These are phyloP conservation scores for Thecocarcelia acutangulata DNA, from an alignment of 2,888 invertebrate species.

Conservation along the genomic window DNA sequence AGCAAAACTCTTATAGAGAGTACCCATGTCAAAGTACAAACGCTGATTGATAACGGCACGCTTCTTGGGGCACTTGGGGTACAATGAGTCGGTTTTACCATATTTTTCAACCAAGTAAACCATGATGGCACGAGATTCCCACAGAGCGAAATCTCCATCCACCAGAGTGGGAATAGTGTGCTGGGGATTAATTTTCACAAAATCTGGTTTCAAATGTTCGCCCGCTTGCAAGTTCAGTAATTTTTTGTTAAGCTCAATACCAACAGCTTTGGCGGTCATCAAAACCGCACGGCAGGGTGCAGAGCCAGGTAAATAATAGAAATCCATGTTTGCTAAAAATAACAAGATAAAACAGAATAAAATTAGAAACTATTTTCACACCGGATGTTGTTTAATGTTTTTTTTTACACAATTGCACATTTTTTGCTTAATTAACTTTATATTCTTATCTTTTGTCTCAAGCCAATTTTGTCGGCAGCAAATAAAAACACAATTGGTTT, in stretches of 20 bases:
- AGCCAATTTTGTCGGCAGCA: too few species aligned
- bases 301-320: conserved; percentile 85
- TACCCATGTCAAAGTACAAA: conserved; percentile 89
- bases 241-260: conserved; percentile 85
- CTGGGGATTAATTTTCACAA: conserved; percentile 88
- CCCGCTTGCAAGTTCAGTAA: conserved; percentile 83
- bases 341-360: conserved; percentile 9
- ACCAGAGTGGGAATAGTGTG: conserved; percentile 91
- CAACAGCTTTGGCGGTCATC: conserved; percentile 85
- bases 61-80: conserved; percentile 88
- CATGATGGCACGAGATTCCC: conserved; percentile 92
- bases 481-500: too few species aligned
- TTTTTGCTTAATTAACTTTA: neutral
- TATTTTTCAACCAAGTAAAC: conserved; percentile 89
- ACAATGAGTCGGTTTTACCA: conserved; percentile 85
- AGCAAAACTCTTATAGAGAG: conserved; percentile 85
- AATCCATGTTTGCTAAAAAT: conserved; percentile 81
- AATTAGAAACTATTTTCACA: conserved; percentile 24
- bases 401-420: neutral
- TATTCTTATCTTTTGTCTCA: neutral
- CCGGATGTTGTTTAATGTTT: neutral
- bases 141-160: conserved; percentile 89
- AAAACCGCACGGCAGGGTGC: conserved; percentile 85
- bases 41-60: conserved; percentile 89
- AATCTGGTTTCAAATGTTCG: conserved; percentile 86